Conservation (phyloP, 2,888 invertebrate genomes). For the Bellardia bayeri region DNA sequence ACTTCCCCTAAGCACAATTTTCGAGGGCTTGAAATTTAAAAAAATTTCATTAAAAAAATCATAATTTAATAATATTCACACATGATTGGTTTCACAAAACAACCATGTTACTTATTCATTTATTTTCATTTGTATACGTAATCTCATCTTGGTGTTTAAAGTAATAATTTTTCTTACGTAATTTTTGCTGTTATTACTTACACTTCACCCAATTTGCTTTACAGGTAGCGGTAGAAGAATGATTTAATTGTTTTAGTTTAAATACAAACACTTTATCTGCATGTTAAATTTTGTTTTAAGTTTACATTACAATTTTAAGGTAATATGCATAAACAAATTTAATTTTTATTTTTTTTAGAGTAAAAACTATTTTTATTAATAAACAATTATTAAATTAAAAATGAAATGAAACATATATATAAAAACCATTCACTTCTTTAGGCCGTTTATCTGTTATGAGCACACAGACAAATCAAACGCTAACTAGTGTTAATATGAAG, state of each 20-base stretch:
- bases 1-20: too few species aligned
- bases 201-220: slow-evolving; percentile 68
- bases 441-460: slow-evolving; percentile 84
- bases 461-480: slow-evolving; percentile 83
- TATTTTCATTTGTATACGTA: not conserved
- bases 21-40: too few species aligned
- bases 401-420: not conserved
- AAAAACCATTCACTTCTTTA: slow-evolving; percentile 57
- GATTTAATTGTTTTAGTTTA: slow-evolving; percentile 66
- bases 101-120: too few species aligned
- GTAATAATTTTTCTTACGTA: not conserved
- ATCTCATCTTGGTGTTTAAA: not conserved
- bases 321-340: slow-evolving; percentile 32
- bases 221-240: slow-evolving; percentile 71
- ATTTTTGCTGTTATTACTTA: slow-evolving; percentile 45
- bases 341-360: not conserved
- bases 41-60: too few species aligned
- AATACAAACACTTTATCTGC: slow-evolving; percentile 54
- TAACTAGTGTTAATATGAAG: slow-evolving; percentile 82
- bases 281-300: slow-evolving; percentile 67
- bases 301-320: slow-evolving; percentile 59
- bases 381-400: not conserved
- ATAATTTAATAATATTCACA: too few species aligned
- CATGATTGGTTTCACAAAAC: too few species aligned
- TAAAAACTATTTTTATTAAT: not conserved